A percentile compares a stretch with the other conserved stretches of the same genome.
These are phyloP conservation scores for Vidua macroura DNA, from an alignment of 2,113 vertebrate genomes.

Conservation along the genomic window DNA sequence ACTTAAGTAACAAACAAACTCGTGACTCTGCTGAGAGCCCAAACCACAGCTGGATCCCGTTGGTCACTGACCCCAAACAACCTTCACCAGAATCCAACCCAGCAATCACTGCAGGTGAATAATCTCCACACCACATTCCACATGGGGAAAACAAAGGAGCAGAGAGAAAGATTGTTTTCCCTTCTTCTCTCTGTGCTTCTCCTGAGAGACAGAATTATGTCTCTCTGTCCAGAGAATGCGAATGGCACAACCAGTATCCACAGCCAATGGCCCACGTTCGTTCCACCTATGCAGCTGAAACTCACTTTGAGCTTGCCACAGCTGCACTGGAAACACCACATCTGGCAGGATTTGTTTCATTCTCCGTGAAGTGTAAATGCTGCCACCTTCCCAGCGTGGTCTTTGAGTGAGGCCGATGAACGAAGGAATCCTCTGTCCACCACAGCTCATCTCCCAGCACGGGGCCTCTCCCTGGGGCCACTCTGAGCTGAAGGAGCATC, in stretches of 20 bases:
- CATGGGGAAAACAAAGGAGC: too few species aligned
- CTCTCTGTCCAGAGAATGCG: too few species aligned
- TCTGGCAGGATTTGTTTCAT: neutral
- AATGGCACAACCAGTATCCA: neutral
- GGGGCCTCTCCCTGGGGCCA: accelerated
- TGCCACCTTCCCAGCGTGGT: neutral
- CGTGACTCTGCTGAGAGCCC: too few species aligned
- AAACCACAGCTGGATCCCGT: too few species aligned
- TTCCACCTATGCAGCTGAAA: neutral
- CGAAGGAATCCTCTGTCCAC: neutral
- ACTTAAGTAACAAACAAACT: too few species aligned
- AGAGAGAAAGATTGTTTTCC: too few species aligned
- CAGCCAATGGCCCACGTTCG: accelerated
- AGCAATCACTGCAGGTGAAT: too few species aligned
- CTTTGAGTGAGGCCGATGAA: neutral
- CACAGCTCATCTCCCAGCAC: neutral
- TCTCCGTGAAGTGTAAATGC: neutral
- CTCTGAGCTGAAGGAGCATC: neutral
- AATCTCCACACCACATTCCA: too few species aligned
- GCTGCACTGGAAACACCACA: neutral
- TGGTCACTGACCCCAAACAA: too few species aligned
- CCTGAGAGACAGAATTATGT: too few species aligned
- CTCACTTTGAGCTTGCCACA: neutral
- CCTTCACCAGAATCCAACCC: too few species aligned
- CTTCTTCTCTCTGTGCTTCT: too few species aligned